Conservation (phyloP, 2,797 vertebrate species). For the Tokudaia muenninki region DNA sequence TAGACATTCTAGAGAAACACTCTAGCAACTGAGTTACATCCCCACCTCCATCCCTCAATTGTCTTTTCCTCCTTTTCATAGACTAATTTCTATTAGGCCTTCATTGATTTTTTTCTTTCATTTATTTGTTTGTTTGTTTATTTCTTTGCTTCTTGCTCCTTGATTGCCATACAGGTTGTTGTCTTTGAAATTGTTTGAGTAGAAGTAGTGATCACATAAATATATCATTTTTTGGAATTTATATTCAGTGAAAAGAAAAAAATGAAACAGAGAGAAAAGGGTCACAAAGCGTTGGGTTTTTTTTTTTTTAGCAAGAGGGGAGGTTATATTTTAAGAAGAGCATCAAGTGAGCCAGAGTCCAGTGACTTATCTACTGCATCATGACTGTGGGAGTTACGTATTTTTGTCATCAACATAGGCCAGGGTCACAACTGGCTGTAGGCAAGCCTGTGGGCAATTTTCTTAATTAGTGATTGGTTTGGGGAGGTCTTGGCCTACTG, state of each 20-base stretch:
- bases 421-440: background rate
- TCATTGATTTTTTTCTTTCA: background rate
- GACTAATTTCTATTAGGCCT: background rate
- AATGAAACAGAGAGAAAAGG: background rate
- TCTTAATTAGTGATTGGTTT: background rate
- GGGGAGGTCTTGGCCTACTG: background rate
- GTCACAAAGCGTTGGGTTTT: background rate
- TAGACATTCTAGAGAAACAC: no score
- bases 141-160: background rate
- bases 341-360: background rate
- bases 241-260: background rate
- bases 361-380: background rate
- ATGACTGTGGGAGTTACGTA: background rate
- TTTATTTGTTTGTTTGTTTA: background rate
- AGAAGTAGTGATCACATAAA: background rate
- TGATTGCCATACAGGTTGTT: background rate
- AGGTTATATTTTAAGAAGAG: background rate
- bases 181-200: background rate
- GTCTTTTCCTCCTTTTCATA: background rate
- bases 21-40: background rate
- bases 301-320: background rate
- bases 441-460: background rate
- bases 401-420: background rate
- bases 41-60: background rate
- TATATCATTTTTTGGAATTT: background rate